These are phyloP conservation scores for Hirundo rustica DNA, from an alignment of 2,797 vertebrate species.

Conservation along the genomic window DNA sequence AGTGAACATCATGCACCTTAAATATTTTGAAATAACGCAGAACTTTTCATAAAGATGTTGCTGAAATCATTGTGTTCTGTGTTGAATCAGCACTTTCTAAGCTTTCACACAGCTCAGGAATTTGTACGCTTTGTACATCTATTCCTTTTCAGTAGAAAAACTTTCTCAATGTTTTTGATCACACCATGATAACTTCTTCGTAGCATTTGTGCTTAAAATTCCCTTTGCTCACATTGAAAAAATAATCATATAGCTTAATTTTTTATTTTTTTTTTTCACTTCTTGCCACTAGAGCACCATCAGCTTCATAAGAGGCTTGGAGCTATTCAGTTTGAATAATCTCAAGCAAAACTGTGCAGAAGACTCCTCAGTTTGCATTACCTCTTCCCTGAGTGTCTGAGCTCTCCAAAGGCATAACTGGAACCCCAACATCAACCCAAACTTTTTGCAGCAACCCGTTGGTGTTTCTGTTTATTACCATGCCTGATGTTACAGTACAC, in stretches of 20 bases:
- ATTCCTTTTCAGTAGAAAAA: background rate
- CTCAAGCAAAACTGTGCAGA: background rate
- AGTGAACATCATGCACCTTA: background rate
- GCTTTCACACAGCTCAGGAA: background rate
- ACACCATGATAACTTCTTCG: background rate
- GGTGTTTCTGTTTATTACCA: slow-evolving; percentile 43
- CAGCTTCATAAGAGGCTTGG: background rate
- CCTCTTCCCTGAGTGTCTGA: background rate
- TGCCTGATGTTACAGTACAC: slow-evolving; percentile 21
- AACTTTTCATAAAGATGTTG: rapidly evolving
- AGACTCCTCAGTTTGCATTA: background rate
- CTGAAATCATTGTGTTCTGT: background rate
- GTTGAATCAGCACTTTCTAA: background rate
- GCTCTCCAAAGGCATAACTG: background rate
- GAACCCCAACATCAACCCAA: background rate
- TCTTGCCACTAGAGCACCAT: background rate
- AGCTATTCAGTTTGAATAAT: background rate
- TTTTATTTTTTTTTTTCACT: background rate
- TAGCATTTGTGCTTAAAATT: background rate
- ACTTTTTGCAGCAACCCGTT: background rate
- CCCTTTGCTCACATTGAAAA: background rate
- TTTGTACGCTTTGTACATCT: background rate
- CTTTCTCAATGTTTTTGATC: background rate
- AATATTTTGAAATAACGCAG: background rate
- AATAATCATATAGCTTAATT: background rate